Conservation (phyloP, 2,888 invertebrate genomes). For the Diarsia rubi region DNA sequence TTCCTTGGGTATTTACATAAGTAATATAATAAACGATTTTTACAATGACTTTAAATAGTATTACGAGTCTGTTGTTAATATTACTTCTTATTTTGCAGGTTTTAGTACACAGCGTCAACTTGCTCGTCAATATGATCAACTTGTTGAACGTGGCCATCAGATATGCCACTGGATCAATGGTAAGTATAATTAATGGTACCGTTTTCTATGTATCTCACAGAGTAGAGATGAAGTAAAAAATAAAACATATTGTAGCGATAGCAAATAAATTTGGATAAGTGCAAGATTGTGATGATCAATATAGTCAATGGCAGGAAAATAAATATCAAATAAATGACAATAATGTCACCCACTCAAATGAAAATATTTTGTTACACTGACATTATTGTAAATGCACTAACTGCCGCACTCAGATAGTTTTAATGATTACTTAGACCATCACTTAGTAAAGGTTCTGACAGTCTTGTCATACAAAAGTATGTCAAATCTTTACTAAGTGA, state of each 20-base stretch:
- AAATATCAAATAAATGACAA: no score
- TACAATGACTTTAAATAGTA: background rate
- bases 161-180: constrained; percentile 45
- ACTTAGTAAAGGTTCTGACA: no score
- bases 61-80: background rate
- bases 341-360: no score
- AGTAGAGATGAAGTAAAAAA: background rate
- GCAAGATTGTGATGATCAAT: background rate
- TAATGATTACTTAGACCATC: no score
- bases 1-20: background rate
- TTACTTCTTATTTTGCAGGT: background rate
- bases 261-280: background rate
- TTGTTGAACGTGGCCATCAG: constrained; percentile 56
- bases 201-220: background rate
- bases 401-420: no score
- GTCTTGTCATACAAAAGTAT: no score
- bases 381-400: no score
- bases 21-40: background rate
- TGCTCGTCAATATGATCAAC: constrained; percentile 46
- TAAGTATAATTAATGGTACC: constrained; percentile 12
- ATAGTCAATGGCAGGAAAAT: no score
- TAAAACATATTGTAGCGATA: background rate
- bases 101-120: constrained; percentile 29
- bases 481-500: no score
- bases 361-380: no score